phyloP scores from a whole-genome alignment of 1,140 invertebrate genomes.

The Dryas iulia region DNA sequence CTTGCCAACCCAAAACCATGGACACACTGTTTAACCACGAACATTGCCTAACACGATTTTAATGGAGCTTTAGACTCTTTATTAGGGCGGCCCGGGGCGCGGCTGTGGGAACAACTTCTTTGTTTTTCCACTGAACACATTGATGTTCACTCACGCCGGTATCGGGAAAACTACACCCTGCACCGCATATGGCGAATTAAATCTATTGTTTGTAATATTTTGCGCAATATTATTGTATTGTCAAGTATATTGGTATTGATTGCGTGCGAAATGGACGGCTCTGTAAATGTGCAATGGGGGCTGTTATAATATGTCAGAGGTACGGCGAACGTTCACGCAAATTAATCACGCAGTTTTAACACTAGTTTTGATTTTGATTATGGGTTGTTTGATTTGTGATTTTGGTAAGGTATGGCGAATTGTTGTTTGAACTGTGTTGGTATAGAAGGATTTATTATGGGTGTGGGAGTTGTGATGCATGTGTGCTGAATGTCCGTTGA shows the following conservation, averaged over 20 bases:
- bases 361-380: background rate
- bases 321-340: background rate
- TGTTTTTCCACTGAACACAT: constrained; percentile 57
- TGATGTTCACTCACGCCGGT: constrained; percentile 52
- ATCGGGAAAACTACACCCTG: background rate
- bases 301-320: background rate
- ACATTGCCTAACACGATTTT: constrained; percentile 6
- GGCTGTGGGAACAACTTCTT: constrained; percentile 58
- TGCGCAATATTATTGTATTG: constrained; percentile 16
- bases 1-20: background rate
- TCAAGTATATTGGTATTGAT: constrained; percentile 7
- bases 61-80: constrained; percentile 28
- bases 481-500: too few species aligned
- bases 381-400: background rate
- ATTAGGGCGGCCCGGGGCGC: constrained; percentile 56
- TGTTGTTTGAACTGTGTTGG: background rate
- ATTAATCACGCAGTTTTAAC: background rate
- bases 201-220: constrained; percentile 32
- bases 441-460: too few species aligned
- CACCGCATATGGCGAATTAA: constrained; percentile 49
- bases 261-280: constrained; percentile 1
- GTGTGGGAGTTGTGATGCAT: too few species aligned
- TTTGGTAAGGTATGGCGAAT: background rate
- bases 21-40: background rate
- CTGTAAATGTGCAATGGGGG: background rate